A percentile compares a stretch with the other conserved stretches of the same genome.
Conservation (phyloP, 2,888 invertebrate species). For the Scaptomyza polygonia region DNA sequence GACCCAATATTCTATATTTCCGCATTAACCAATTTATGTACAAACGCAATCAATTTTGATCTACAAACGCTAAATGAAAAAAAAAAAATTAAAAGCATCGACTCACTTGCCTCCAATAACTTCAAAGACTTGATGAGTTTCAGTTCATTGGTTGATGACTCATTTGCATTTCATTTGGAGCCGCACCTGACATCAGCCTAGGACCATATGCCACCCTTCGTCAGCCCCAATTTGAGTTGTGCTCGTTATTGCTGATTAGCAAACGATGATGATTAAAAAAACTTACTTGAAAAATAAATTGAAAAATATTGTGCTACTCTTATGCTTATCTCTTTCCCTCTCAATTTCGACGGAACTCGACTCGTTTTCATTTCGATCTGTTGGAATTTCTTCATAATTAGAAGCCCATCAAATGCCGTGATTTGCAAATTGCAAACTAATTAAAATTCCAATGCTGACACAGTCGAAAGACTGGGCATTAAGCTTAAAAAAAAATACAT, state of each 20-base stretch:
- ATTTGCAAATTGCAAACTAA: slow-evolving; percentile 70
- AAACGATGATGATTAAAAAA: slow-evolving; percentile 69
- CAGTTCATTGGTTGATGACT: slow-evolving; percentile 37
- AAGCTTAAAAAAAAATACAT: neutral
- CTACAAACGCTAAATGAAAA: slow-evolving; percentile 16
- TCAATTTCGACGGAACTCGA: slow-evolving; percentile 4
- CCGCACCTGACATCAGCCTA: slow-evolving; percentile 13
- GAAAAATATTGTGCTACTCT: slow-evolving; percentile 18
- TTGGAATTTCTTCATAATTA: slow-evolving; percentile 70
- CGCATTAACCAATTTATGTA: slow-evolving; percentile 28
- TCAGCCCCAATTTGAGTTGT: neutral
- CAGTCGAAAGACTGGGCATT: slow-evolving; percentile 1
- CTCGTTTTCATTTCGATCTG: slow-evolving; percentile 57
- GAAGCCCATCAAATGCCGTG: slow-evolving; percentile 67
- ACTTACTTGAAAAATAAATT: slow-evolving; percentile 33
- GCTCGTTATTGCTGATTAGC: slow-evolving; percentile 52
- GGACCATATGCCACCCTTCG: neutral
- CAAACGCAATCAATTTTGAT: slow-evolving; percentile 5
- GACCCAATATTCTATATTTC: slow-evolving; percentile 9
- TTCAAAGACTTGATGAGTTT: slow-evolving; percentile 49
- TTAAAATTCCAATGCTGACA: slow-evolving; percentile 56
- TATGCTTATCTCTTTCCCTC: neutral
- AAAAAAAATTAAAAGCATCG: slow-evolving; percentile 26
- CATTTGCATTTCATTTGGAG: slow-evolving; percentile 57
- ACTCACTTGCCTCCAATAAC: slow-evolving; percentile 58